phyloP scores from a whole-genome alignment of 2,113 vertebrate genomes.

The Myiozetetes cayanensis region DNA sequence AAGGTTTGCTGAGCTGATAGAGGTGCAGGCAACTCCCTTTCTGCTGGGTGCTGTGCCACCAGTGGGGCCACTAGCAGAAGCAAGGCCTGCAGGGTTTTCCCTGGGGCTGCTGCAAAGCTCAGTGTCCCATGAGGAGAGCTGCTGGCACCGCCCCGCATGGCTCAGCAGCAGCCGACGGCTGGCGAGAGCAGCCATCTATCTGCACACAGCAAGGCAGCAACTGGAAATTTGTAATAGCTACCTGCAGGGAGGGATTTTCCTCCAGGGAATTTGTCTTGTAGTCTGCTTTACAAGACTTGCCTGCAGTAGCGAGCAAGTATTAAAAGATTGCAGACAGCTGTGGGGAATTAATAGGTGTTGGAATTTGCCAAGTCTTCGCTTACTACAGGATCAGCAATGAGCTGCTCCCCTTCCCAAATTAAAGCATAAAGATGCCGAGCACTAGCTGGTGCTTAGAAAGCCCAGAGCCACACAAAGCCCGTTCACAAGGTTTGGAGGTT shows the following conservation, averaged over 20 bases:
- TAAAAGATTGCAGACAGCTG: neutral
- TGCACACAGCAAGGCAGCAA: accelerated
- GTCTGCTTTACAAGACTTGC: neutral
- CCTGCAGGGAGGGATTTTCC: neutral
- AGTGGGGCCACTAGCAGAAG: neutral
- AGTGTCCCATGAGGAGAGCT: accelerated
- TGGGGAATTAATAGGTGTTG: neutral
- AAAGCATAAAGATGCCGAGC: neutral
- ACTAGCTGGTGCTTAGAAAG: neutral
- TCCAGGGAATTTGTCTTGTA: neutral
- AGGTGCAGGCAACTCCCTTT: accelerated
- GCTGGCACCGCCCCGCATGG: accelerated
- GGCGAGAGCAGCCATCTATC: neutral
- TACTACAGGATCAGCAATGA: neutral
- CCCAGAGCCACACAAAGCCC: neutral
- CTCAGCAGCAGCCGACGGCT: neutral
- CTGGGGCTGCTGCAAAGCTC: neutral
- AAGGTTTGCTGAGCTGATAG: neutral
- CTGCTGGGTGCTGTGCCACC: neutral
- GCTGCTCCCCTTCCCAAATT: neutral
- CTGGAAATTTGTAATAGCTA: neutral
- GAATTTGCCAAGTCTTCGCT: neutral
- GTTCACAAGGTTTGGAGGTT: neutral
- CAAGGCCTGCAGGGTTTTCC: neutral
- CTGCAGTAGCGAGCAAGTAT: neutral